A percentile compares a stretch with the other conserved stretches of the same genome.
phyloP scores from a whole-genome alignment of 1,140 invertebrate species.

The Oncopeltus fasciatus region DNA sequence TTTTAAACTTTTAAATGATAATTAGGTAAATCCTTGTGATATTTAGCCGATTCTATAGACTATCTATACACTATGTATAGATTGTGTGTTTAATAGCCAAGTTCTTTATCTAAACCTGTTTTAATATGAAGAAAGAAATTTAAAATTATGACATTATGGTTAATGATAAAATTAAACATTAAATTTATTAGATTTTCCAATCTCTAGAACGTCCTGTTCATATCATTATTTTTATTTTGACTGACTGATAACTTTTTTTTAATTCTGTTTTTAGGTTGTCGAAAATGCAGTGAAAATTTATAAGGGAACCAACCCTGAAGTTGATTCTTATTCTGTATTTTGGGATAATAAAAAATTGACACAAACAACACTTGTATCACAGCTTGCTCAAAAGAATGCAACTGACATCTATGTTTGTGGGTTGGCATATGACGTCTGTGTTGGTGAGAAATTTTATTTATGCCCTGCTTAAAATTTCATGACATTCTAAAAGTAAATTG shows the following conservation, averaged over 20 bases:
- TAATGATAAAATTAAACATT: no score
- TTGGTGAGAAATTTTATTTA: constrained; percentile 51
- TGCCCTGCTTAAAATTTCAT: no score
- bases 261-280: constrained; percentile 21
- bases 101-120: no score
- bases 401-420: constrained; percentile 93
- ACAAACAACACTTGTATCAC: constrained; percentile 67
- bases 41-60: no score
- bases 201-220: background rate
- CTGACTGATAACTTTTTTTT: background rate
- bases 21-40: no score
- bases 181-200: background rate
- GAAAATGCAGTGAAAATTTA: constrained; percentile 62
- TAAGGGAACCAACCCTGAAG: constrained; percentile 86
- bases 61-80: no score
- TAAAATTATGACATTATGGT: no score
- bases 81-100: no score
- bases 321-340: constrained; percentile 96
- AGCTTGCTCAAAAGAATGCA: constrained; percentile 61
- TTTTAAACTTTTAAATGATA: no score
- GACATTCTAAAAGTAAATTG: no score
- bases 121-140: no score
- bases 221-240: background rate
- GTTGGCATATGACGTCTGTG: constrained; percentile 91
- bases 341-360: constrained; percentile 89